These are phyloP conservation scores for Sycophaga agraensis DNA, from an alignment of 1,140 invertebrate species.

Conservation along the genomic window DNA sequence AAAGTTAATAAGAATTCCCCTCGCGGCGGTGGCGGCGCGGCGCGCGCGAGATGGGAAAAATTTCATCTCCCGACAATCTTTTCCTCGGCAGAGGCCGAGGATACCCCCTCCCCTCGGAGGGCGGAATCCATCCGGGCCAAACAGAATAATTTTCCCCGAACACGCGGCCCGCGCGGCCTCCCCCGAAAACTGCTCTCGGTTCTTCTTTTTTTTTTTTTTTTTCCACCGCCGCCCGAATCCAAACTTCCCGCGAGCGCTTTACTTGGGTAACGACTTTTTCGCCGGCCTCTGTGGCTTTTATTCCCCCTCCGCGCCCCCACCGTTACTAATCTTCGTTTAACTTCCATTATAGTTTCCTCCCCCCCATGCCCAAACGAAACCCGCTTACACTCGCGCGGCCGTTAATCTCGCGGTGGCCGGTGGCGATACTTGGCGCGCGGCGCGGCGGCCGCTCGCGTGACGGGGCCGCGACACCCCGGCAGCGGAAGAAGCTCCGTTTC, in stretches of 20 bases:
- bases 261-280: constrained; percentile 16
- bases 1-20: no score
- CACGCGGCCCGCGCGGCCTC: no score
- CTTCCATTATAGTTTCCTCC: constrained; percentile 4
- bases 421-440: constrained; percentile 11
- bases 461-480: constrained; percentile 1
- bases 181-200: no score
- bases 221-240: not conserved
- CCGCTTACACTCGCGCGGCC: not conserved
- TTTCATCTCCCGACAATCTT: no score
- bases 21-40: no score
- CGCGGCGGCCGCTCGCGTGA: not conserved
- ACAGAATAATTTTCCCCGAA: not conserved
- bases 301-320: not conserved
- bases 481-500: constrained; percentile 11
- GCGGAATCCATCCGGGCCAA: no score
- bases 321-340: constrained; percentile 29
- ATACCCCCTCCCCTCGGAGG: no score
- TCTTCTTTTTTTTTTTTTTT: not conserved
- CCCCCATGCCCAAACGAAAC: no score
- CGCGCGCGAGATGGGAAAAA: no score
- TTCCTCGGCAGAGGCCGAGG: no score
- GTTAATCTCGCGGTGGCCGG: not conserved
- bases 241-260: not conserved
- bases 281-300: not conserved